Conservation (phyloP, 2,888 invertebrate genomes). For the Operophtera brumata region DNA sequence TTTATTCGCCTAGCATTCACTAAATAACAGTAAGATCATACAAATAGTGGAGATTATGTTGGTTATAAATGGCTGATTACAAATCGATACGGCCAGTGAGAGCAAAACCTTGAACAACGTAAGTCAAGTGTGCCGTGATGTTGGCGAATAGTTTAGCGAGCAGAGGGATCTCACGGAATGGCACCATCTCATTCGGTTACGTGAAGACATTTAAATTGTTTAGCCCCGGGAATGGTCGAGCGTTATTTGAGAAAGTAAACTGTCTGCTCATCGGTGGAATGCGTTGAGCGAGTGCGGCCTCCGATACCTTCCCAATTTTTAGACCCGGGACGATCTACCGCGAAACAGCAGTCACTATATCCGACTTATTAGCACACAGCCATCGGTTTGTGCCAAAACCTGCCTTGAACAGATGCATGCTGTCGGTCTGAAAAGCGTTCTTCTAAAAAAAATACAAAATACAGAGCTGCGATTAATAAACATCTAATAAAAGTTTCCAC, state of each 20-base stretch:
- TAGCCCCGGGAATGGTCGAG: slow-evolving; percentile 48
- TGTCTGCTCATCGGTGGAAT: slow-evolving; percentile 54
- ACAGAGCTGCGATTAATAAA: slow-evolving; percentile 30
- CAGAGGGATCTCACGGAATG: slow-evolving; percentile 58
- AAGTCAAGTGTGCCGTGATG: slow-evolving; percentile 36
- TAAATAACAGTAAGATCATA: too few relatives aligned
- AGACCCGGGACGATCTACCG: slow-evolving; percentile 32
- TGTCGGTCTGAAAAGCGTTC: slow-evolving; percentile 20
- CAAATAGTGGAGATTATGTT: too few relatives aligned
- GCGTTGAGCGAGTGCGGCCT: slow-evolving; percentile 44
- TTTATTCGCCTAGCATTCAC: too few relatives aligned
- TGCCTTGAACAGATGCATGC: slow-evolving; percentile 24
- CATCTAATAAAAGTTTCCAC: slow-evolving; percentile 45
- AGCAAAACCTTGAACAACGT: slow-evolving; percentile 21
- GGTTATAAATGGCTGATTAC: too few relatives aligned
- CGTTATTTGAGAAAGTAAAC: slow-evolving; percentile 57
- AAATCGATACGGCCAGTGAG: neutral
- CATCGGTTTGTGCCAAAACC: slow-evolving; percentile 36
- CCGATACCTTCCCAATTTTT: slow-evolving; percentile 30
- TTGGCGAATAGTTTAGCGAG: slow-evolving; percentile 64
- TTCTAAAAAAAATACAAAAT: slow-evolving; percentile 14
- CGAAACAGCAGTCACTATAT: slow-evolving; percentile 27
- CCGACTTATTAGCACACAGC: slow-evolving; percentile 37
- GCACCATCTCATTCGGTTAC: slow-evolving; percentile 42
- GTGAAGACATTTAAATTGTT: slow-evolving; percentile 67